phyloP scores from a whole-genome alignment of 2,797 vertebrate species.

The Myotis findleyi region DNA sequence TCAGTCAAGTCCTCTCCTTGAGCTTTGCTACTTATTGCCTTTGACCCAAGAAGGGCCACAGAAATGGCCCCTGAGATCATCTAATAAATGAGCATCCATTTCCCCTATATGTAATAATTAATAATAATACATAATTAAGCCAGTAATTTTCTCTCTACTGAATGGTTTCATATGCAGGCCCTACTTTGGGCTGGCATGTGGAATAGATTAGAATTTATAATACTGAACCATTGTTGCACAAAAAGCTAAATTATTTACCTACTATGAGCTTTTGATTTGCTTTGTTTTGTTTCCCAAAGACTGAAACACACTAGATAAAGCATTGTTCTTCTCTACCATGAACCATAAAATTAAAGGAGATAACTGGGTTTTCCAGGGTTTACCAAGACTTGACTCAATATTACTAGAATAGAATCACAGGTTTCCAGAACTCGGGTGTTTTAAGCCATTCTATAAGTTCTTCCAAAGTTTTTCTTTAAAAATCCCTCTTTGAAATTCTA shows the following conservation, averaged over 20 bases:
- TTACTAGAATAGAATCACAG: not conserved
- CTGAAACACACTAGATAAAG: conserved; percentile 8
- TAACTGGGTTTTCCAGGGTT: not conserved
- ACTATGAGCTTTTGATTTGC: not conserved
- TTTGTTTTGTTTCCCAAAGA: conserved; percentile 4
- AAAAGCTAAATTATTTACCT: conserved; percentile 36
- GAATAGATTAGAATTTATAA: conserved; percentile 40
- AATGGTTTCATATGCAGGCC: not conserved
- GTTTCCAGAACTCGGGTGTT: not conserved
- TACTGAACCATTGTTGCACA: not conserved
- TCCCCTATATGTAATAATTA: not conserved
- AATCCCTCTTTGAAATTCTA: not conserved
- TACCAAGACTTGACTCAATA: not conserved
- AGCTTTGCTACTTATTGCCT: conserved; percentile 1
- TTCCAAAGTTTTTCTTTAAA: conserved; percentile 9
- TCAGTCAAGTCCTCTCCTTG: not conserved
- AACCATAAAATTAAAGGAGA: conserved; percentile 38
- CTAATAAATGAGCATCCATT: conserved; percentile 50
- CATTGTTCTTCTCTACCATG: not conserved
- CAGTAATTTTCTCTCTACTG: conserved; percentile 1
- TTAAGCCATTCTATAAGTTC: not conserved
- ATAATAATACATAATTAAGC: conserved; percentile 39
- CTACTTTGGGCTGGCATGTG: not conserved
- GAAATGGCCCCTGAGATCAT: not conserved
- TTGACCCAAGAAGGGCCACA: not conserved